phyloP scores from a whole-genome alignment of 2,113 vertebrate species.

The Serinus canaria region DNA sequence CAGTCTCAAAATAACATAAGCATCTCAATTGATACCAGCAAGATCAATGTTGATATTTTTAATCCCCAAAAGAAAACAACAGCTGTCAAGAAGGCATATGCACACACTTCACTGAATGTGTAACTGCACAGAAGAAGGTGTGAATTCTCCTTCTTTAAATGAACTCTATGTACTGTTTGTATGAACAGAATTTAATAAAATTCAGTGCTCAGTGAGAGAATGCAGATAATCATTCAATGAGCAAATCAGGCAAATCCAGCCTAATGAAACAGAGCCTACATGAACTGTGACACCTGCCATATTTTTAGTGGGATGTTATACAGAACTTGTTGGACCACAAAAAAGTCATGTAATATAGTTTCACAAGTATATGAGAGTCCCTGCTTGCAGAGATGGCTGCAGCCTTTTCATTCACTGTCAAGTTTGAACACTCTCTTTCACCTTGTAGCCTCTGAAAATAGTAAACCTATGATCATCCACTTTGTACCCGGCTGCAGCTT shows the following conservation, averaged over 20 bases:
- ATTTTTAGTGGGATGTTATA: neutral
- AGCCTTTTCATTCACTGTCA: neutral
- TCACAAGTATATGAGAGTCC: neutral
- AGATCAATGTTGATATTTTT: slow-evolving; percentile 59
- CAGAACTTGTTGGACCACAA: neutral
- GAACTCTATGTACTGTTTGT: neutral
- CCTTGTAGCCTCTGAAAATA: neutral
- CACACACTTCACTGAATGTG: slow-evolving; percentile 21
- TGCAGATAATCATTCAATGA: neutral
- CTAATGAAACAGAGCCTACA: neutral
- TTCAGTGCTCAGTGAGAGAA: neutral
- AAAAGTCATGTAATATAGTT: neutral
- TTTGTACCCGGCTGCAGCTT: neutral
- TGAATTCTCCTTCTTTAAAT: neutral
- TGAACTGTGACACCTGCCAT: neutral
- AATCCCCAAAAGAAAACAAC: slow-evolving; percentile 25
- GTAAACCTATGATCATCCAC: neutral
- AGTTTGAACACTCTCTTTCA: neutral
- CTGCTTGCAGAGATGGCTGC: neutral
- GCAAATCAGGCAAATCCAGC: neutral
- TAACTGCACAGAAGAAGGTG: neutral
- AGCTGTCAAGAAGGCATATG: slow-evolving; percentile 36
- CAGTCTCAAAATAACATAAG: neutral
- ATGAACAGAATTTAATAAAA: neutral
- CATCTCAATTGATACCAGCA: slow-evolving; percentile 11